Evolutionary conservation across 2,888 invertebrate species (phyloP).

Genomic region (Aporophyla lueneburgensis): DNA sequence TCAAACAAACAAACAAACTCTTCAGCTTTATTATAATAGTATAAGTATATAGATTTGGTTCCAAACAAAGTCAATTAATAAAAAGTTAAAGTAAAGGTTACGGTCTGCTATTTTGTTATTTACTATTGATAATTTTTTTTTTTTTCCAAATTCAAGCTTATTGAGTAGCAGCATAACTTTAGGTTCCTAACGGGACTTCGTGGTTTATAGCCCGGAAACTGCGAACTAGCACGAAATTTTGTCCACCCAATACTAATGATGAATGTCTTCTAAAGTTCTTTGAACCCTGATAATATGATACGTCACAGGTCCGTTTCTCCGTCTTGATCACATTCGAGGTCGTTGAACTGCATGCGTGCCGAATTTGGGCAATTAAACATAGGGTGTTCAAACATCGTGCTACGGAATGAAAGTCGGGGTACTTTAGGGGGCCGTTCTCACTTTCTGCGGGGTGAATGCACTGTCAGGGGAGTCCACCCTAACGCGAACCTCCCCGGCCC

Average conservation of each 20-base stretch:
- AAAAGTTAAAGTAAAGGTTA: not conserved
- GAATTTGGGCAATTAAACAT: conserved; percentile 87
- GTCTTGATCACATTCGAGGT: conserved; percentile 72
- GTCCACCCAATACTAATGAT: not conserved
- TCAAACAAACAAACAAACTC: too few species aligned
- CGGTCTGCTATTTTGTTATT: too few species aligned
- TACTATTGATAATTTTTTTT: too few species aligned
- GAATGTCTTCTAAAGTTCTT: conserved; percentile 51
- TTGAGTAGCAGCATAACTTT: not conserved
- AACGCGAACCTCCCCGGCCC: conserved; percentile 79
- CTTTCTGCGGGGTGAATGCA: conserved; percentile 90
- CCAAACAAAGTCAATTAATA: not conserved
- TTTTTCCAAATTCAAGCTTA: conserved; percentile 1
- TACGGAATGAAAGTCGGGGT: conserved; percentile 83
- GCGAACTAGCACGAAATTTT: not conserved
- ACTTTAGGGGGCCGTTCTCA: conserved; percentile 83
- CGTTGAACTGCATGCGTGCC: conserved; percentile 84
- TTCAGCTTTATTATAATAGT: too few species aligned
- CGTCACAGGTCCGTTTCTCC: conserved; percentile 72
- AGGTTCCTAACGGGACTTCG: not conserved
- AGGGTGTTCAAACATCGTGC: conserved; percentile 83
- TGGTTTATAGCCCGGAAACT: not conserved
- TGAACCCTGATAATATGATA: conserved; percentile 71
- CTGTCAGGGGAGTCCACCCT: conserved; percentile 85
- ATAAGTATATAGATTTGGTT: too few species aligned